A percentile compares a stretch with the other conserved stretches of the same genome.
These are phyloP conservation scores for Nezara viridula DNA, from an alignment of 2,888 invertebrate genomes.

Conservation along the genomic window DNA sequence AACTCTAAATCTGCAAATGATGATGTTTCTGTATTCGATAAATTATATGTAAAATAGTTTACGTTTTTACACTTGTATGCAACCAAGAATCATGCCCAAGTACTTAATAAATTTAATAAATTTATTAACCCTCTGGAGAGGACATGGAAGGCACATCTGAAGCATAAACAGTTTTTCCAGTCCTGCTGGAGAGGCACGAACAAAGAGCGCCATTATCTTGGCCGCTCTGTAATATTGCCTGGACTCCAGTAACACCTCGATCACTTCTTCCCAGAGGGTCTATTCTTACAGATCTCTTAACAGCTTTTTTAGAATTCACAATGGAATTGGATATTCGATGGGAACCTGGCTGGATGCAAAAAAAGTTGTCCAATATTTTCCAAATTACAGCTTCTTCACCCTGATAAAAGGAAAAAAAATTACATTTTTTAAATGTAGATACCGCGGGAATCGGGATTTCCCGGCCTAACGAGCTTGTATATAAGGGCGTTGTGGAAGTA, in stretches of 20 bases:
- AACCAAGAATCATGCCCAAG: too few species aligned
- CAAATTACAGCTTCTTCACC: conserved; percentile 7
- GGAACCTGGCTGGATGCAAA: conserved; percentile 28
- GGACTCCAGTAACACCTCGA: neutral
- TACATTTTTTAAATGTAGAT: neutral
- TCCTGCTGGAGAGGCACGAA: conserved; percentile 31
- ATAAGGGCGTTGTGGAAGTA: neutral
- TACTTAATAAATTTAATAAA: too few species aligned
- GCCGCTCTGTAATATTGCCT: conserved; percentile 29
- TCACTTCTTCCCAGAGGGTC: conserved; percentile 9
- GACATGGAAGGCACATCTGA: neutral
- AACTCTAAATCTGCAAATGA: too few species aligned
- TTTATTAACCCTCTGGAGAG: neutral
- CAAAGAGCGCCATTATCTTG: neutral
- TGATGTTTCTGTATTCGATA: too few species aligned
- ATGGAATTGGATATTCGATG: conserved; percentile 44
- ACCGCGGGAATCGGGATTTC: neutral
- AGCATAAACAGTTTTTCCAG: conserved; percentile 31
- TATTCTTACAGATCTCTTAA: conserved; percentile 29
- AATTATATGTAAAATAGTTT: too few species aligned
- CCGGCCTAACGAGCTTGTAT: neutral
- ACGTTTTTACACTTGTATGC: too few species aligned
- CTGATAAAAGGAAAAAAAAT: neutral
- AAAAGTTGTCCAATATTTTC: conserved; percentile 30
- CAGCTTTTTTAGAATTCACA: conserved; percentile 42